Evolutionary conservation across 2,888 invertebrate genomes (phyloP).

Genomic region (Drosophila siamana): DNA sequence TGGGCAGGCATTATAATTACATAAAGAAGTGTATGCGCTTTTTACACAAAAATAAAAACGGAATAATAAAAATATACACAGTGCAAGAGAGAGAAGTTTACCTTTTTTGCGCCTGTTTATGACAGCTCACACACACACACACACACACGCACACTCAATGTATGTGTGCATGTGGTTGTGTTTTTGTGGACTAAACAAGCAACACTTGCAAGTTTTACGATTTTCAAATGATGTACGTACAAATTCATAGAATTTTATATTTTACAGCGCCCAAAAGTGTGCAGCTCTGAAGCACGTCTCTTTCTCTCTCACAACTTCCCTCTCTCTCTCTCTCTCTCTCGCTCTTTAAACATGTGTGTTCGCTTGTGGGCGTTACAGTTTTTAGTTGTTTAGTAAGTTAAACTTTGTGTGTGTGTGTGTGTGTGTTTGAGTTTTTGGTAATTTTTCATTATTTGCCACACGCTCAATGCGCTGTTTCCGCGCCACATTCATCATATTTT

Average conservation of each 20-base stretch:
- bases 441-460: constrained; percentile 76
- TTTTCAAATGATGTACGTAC: constrained; percentile 83
- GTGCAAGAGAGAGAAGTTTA: constrained; percentile 37
- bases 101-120: constrained; percentile 72
- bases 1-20: constrained; percentile 72
- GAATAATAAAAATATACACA: constrained; percentile 56
- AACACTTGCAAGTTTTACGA: constrained; percentile 82
- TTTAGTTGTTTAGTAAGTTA: constrained; percentile 64
- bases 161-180: constrained; percentile 1
- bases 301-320: not conserved
- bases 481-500: constrained; percentile 67
- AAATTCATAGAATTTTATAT: constrained; percentile 84
- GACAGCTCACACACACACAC: constrained; percentile 56
- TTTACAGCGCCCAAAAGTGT: constrained; percentile 81
- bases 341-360: constrained; percentile 1
- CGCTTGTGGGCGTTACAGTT: constrained; percentile 39
- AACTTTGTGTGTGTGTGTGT: constrained; percentile 12
- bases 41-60: constrained; percentile 63
- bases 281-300: constrained; percentile 23
- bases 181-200: constrained; percentile 40
- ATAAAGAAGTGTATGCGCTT: constrained; percentile 65
- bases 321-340: not conserved
- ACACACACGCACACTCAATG: constrained; percentile 15
- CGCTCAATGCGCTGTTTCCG: constrained; percentile 49
- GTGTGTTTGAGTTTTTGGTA: too few species aligned